Percentiles rank a stretch among this genome's conserved stretches.
Conservation (phyloP, 1,140 invertebrate genomes). For the Nephotettix cincticeps region DNA sequence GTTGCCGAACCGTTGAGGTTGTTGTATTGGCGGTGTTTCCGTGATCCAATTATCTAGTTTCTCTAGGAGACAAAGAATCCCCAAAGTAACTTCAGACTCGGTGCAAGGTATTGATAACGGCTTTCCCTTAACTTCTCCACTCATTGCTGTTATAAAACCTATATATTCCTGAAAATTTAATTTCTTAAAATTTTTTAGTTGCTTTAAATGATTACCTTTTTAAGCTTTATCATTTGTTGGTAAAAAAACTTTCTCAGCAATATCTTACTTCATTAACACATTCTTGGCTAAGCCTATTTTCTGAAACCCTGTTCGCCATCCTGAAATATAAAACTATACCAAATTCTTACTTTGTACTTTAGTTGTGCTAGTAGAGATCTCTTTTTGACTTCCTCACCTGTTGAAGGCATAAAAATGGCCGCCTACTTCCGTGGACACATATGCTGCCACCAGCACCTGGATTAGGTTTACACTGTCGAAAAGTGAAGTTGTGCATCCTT, state of each 20-base stretch:
- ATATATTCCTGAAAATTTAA: constrained; percentile 63
- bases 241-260: background rate
- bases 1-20: constrained; percentile 96
- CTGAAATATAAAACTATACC: no score
- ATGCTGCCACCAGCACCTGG: no score
- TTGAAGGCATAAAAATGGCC: no score
- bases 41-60: constrained; percentile 74
- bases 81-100: constrained; percentile 60
- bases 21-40: constrained; percentile 86
- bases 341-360: no score
- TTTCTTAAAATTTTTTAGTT: background rate
- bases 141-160: constrained; percentile 83
- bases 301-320: no score
- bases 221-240: background rate
- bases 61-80: constrained; percentile 69
- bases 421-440: no score
- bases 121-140: constrained; percentile 81
- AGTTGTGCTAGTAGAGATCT: no score
- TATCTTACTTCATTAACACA: background rate
- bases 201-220: background rate
- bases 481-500: no score
- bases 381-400: no score
- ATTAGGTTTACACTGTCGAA: no score
- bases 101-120: constrained; percentile 63
- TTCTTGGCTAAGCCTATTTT: no score